Conservation (phyloP, 2,113 vertebrate genomes). For the Cichladusa arquata region DNA sequence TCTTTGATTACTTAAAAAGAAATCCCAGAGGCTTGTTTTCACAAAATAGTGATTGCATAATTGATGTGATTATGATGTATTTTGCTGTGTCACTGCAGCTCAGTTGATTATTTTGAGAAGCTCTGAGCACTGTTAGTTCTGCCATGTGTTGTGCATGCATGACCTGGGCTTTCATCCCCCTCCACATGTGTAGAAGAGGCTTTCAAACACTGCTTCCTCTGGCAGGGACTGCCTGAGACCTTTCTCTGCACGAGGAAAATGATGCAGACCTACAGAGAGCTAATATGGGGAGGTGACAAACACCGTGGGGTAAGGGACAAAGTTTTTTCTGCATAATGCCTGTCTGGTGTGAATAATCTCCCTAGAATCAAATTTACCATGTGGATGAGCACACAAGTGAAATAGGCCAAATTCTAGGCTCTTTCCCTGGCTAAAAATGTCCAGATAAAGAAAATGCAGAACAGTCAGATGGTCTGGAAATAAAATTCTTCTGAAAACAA, state of each 20-base stretch:
- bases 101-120: slow-evolving; percentile 51
- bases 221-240: not conserved
- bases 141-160: not conserved
- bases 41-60: slow-evolving; percentile 61
- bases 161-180: not conserved
- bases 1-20: slow-evolving; percentile 67
- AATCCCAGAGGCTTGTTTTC: slow-evolving; percentile 64
- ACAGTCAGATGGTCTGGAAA: not conserved
- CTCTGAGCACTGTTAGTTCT: not conserved
- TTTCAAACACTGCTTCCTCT: not conserved
- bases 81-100: slow-evolving; percentile 50
- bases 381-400: not conserved
- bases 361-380: not conserved
- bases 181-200: not conserved
- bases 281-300: not conserved
- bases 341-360: not conserved
- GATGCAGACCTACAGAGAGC: not conserved
- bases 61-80: slow-evolving; percentile 59
- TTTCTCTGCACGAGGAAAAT: not conserved
- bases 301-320: not conserved
- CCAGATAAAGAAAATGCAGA: not conserved
- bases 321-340: not conserved
- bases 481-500: not conserved
- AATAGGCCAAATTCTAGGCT: not conserved
- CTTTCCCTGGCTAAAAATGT: not conserved